These are phyloP conservation scores for Mohoua ochrocephala DNA, from an alignment of 2,113 vertebrate genomes.

Conservation along the genomic window DNA sequence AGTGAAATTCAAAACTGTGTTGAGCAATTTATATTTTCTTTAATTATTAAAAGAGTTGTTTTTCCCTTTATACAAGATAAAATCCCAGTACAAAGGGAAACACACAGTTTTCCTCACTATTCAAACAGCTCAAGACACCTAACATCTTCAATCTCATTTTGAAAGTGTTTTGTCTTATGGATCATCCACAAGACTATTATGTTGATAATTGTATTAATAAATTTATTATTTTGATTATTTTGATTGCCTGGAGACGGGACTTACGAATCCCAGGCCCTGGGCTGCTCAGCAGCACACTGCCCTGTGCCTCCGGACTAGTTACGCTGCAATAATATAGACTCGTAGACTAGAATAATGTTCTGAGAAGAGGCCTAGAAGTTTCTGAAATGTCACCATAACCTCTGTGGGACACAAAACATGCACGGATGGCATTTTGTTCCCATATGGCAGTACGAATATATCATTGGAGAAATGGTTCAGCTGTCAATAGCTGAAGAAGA, in stretches of 20 bases:
- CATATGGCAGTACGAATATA: rapidly evolving
- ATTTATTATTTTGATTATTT: background rate
- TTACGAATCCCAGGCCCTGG: background rate
- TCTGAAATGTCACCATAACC: background rate
- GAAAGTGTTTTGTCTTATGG: background rate
- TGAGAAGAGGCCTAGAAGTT: background rate
- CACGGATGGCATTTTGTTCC: rapidly evolving
- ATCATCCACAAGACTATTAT: background rate
- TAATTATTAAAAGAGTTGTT: background rate
- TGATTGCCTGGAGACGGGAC: background rate
- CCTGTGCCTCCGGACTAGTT: background rate
- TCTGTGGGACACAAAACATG: rapidly evolving
- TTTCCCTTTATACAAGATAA: background rate
- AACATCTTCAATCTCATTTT: background rate
- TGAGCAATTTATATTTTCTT: background rate
- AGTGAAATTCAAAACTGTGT: background rate
- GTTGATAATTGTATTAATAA: background rate
- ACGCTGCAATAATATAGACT: background rate
- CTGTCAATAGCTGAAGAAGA: background rate
- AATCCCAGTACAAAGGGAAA: background rate
- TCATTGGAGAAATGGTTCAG: rapidly evolving
- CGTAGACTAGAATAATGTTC: background rate
- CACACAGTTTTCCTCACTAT: background rate
- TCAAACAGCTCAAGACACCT: background rate
- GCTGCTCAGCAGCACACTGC: background rate